Conservation (phyloP, 2,888 invertebrate species). For the Lypha dubia region DNA sequence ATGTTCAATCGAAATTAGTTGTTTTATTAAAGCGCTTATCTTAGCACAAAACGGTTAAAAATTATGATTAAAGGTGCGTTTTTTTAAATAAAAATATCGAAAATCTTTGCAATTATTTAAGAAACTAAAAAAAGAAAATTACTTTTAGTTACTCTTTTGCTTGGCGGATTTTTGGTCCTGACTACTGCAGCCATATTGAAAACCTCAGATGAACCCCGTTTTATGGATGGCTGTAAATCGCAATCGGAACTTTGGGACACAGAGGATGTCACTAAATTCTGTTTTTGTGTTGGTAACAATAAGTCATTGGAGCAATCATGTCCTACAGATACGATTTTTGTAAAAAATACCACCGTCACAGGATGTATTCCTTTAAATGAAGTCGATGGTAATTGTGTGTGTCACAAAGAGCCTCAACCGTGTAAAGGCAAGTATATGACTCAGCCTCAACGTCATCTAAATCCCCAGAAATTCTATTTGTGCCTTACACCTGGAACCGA, state of each 20-base stretch:
- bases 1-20: slow-evolving; percentile 39
- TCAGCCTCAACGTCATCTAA: slow-evolving; percentile 69
- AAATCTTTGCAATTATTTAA: not conserved
- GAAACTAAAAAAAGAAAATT: not conserved
- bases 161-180: slow-evolving; percentile 54
- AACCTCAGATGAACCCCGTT: not conserved
- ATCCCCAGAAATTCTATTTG: slow-evolving; percentile 74
- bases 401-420: not conserved
- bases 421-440: slow-evolving; percentile 69
- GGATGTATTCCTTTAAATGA: slow-evolving; percentile 74
- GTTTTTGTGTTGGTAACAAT: slow-evolving; percentile 73
- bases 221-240: slow-evolving; percentile 66
- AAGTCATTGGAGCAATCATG: slow-evolving; percentile 70
- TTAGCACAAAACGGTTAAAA: slow-evolving; percentile 18
- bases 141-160: slow-evolving; percentile 66
- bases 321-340: slow-evolving; percentile 72
- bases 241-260: slow-evolving; percentile 73
- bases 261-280: slow-evolving; percentile 73
- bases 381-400: slow-evolving; percentile 71
- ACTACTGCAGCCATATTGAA: slow-evolving; percentile 38
- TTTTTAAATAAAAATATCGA: not conserved
- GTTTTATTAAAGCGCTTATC: slow-evolving; percentile 33
- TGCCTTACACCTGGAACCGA: slow-evolving; percentile 65
- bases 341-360: slow-evolving; percentile 73
- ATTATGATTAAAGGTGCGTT: slow-evolving; percentile 67